Evolutionary conservation across 2,113 vertebrate genomes (phyloP), one percentile per base, ranked within the genome.

Genomic region (Nematolebias whitei): DNA sequence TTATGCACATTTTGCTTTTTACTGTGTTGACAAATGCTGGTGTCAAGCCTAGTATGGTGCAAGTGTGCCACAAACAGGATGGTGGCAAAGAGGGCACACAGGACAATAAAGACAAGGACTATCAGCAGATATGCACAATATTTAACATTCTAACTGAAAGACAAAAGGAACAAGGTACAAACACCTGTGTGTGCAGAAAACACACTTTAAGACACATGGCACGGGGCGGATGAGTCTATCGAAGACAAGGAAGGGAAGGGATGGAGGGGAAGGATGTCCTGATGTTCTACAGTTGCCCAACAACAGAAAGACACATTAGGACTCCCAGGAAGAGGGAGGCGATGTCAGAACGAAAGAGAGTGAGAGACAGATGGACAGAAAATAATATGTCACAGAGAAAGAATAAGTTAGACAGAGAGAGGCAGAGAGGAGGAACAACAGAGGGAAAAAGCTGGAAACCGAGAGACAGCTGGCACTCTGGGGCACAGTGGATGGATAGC

Each of bases 401-500:
- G 78, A 85, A 79, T 79, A 78, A 78, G 74, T 69, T 60, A 72
- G 67, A 74, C n/a, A 32, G 78, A 59, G 74, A 64, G 40, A 81
- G 65, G 58, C 75, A 78, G 83, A 72, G 77, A 60, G 64, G 71
- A 68, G 69, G 63, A 77, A 75, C 24, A 79, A 77, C 65, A 77
- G 78, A 84, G 78, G 68, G 11, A 79, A 71, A 51, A 84, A 75
- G 77, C 92, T 90, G 89, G 85, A 91, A 92, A 88, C 76, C 85
- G 71, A 90, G 84, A 91, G 88, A 90, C 89, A 89, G 91, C 93
- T 94, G 93, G 93, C 92, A 93, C 87, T 63, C 82, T 60, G 78
- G 93, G 92, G 91, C 79, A 63, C 80, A 89, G 67, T 86, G 93
- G 94, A 93, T 87, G 89, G 86, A 90, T 78, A 72, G 92, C 88